Conservation (phyloP, 37 sponge, comb jelly and placozoan genomes). For the Diacarnus erythraeanus region DNA sequence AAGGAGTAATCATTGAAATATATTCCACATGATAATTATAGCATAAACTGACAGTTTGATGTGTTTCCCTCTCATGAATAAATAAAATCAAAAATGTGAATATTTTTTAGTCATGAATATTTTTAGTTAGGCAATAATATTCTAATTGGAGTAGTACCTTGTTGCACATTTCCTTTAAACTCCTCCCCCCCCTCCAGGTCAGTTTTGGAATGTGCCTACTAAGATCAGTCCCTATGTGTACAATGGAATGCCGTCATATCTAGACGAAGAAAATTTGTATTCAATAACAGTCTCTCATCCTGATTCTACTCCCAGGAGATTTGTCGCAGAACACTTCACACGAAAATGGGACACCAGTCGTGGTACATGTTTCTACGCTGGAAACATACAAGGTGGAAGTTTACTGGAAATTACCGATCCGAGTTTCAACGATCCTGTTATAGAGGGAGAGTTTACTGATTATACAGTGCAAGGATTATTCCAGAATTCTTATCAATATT, state of each 20-base stretch:
- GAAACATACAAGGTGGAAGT: constrained; percentile 23
- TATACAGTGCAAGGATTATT: constrained; percentile 36
- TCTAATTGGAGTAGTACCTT: no score
- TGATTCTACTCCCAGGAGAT: neutral
- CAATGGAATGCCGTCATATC: neutral
- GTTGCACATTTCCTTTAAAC: neutral
- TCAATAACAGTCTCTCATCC: neutral
- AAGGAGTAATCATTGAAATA: no score
- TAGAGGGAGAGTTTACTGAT: constrained; percentile 55
- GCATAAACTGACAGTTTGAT: no score
- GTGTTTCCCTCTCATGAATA: no score
- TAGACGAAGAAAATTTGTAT: constrained; percentile 18
- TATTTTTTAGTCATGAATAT: no score
- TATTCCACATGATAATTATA: no score
- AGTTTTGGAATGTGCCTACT: constrained; percentile 40
- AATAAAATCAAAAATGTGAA: no score
- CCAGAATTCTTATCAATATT: constrained; percentile 25
- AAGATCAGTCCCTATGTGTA: neutral
- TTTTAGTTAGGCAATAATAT: no score
- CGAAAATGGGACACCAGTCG: constrained; percentile 10
- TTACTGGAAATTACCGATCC: constrained; percentile 13
- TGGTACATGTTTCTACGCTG: constrained; percentile 26
- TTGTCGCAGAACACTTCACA: constrained; percentile 3
- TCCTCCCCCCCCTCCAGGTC: constrained; percentile 19
- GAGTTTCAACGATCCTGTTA: constrained; percentile 60